phyloP scores from a whole-genome alignment of 2,888 invertebrate species.

The Tenthredo livida region DNA sequence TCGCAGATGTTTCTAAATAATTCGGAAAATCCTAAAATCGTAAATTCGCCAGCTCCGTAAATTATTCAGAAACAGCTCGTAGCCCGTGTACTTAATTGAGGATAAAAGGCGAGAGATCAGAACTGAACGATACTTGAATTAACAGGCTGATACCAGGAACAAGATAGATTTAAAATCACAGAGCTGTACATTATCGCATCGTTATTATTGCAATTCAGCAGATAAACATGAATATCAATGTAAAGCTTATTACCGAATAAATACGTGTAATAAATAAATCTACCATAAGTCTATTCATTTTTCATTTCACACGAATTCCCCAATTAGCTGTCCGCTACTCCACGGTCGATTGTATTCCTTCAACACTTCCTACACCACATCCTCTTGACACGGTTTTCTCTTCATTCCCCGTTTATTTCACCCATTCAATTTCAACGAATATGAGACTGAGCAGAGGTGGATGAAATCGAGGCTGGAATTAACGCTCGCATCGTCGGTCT shows the following conservation, averaged over 20 bases:
- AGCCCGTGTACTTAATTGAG: conserved; percentile 2
- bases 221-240: conserved; percentile 41
- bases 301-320: background rate
- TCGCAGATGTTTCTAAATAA: conserved; percentile 8
- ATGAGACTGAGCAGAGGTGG: background rate
- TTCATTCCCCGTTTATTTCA: background rate
- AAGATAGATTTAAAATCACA: background rate
- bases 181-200: conserved; percentile 47
- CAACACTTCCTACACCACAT: background rate
- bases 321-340: background rate
- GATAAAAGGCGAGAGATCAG: conserved; percentile 3
- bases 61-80: background rate
- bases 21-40: background rate
- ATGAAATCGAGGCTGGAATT: conserved; percentile 10
- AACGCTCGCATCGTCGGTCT: background rate
- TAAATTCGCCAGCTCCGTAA: background rate
- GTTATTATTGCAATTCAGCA: conserved; percentile 35
- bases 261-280: conserved; percentile 29
- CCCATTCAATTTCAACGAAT: background rate
- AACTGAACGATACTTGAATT: conserved; percentile 13
- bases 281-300: background rate
- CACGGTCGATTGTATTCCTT: background rate
- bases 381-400: background rate
- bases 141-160: conserved; percentile 5
- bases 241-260: conserved; percentile 47